These are phyloP conservation scores for Porphyrio hochstetteri DNA, from an alignment of 2,113 vertebrate genomes.

Conservation along the genomic window DNA sequence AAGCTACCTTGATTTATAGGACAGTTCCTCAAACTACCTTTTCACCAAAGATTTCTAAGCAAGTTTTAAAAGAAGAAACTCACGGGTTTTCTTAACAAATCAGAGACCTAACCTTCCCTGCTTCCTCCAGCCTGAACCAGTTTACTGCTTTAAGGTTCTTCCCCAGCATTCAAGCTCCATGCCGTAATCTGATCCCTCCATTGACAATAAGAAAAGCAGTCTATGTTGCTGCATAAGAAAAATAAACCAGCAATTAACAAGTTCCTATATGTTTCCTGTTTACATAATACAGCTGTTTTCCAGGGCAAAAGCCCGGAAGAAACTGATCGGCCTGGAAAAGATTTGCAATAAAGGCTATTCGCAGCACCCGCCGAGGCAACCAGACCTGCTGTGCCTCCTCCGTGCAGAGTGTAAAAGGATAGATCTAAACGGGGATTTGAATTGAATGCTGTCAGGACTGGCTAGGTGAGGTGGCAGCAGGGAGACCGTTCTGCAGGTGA, in stretches of 20 bases:
- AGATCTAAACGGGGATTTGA: neutral
- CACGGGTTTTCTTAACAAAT: neutral
- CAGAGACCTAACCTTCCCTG: rapidly evolving
- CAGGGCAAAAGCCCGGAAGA: constrained; percentile 7
- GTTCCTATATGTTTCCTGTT: constrained; percentile 64
- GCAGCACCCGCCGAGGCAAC: neutral
- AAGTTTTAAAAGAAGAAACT: neutral
- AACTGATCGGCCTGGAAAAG: constrained; percentile 45
- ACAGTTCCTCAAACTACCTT: neutral
- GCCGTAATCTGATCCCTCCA: neutral
- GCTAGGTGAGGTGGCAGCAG: neutral
- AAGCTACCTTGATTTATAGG: neutral
- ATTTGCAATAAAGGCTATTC: neutral
- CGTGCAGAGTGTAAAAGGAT: neutral
- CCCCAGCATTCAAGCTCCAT: neutral
- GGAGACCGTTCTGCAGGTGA: neutral
- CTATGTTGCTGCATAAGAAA: constrained; percentile 36
- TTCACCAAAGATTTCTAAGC: neutral
- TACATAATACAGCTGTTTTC: neutral
- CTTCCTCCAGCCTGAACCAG: neutral
- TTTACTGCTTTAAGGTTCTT: neutral
- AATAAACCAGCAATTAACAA: constrained; percentile 62
- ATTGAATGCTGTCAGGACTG: neutral
- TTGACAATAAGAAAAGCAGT: constrained; percentile 46
- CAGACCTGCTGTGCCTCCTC: neutral